These are phyloP conservation scores for Plutella xylostella DNA, from an alignment of 2,888 invertebrate genomes.

Conservation along the genomic window DNA sequence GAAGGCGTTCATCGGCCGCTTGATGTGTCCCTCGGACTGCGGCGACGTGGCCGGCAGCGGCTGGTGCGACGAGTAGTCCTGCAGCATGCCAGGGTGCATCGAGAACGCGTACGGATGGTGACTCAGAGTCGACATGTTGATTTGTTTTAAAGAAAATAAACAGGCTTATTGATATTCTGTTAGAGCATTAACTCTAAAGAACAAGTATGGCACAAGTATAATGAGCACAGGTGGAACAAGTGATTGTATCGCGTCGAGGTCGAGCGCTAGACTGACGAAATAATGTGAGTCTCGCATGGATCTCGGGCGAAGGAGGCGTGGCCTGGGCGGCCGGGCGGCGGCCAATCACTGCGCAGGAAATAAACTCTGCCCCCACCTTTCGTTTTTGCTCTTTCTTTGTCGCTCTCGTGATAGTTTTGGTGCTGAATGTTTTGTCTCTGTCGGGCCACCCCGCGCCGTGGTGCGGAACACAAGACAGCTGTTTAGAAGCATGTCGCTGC, in stretches of 20 bases:
- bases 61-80: slow-evolving; percentile 51
- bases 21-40: slow-evolving; percentile 83
- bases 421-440: slow-evolving; percentile 28
- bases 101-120: slow-evolving; percentile 67
- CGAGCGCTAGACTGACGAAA: slow-evolving; percentile 58
- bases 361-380: slow-evolving; percentile 56
- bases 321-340: slow-evolving; percentile 35
- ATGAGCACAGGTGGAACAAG: slow-evolving; percentile 39
- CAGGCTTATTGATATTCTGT: slow-evolving; percentile 20
- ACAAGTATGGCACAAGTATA: slow-evolving; percentile 54
- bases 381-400: slow-evolving; percentile 19
- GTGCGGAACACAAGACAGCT: slow-evolving; percentile 51
- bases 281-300: slow-evolving; percentile 35
- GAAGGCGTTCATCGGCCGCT: slow-evolving; percentile 98
- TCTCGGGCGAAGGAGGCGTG: slow-evolving; percentile 46
- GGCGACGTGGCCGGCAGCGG: slow-evolving; percentile 59
- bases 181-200: slow-evolving; percentile 45
- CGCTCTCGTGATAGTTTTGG: slow-evolving; percentile 29
- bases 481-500: slow-evolving; percentile 45
- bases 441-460: slow-evolving; percentile 33
- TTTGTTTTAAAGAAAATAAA: slow-evolving; percentile 17
- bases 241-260: slow-evolving; percentile 59
- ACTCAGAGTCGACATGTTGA: slow-evolving; percentile 56
- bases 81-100: slow-evolving; percentile 62
- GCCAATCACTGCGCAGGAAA: slow-evolving; percentile 40